phyloP scores from a whole-genome alignment of 2,888 invertebrate genomes.

The Griposia aprilina region DNA sequence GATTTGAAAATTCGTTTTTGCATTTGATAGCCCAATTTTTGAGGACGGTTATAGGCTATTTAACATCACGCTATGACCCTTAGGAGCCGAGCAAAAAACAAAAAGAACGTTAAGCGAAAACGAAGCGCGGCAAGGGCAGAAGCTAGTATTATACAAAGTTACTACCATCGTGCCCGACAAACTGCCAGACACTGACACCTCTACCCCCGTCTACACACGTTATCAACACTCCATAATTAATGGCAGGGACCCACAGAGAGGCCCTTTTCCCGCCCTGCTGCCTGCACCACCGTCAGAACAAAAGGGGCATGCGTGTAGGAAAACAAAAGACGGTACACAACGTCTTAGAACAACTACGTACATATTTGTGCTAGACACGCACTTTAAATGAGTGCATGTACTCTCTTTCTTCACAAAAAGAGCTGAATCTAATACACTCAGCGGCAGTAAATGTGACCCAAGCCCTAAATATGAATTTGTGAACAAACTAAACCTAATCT shows the following conservation, averaged over 20 bases:
- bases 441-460: too few relatives aligned
- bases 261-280: constrained; percentile 25
- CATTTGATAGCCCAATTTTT: too few relatives aligned
- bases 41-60: too few relatives aligned
- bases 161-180: background rate
- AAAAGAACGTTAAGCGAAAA: too few relatives aligned
- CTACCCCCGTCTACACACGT: background rate
- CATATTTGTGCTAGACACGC: constrained; percentile 15
- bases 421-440: background rate
- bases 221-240: constrained; percentile 44
- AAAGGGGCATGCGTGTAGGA: constrained; percentile 18
- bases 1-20: too few relatives aligned
- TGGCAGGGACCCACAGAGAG: constrained; percentile 8
- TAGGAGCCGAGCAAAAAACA: too few relatives aligned
- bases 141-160: too few relatives aligned
- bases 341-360: constrained; percentile 25
- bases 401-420: background rate
- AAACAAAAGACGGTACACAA: constrained; percentile 43
- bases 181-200: background rate
- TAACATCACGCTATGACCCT: too few relatives aligned
- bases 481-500: too few relatives aligned
- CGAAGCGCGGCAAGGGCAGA: too few relatives aligned
- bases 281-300: constrained; percentile 18
- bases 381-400: constrained; percentile 9
- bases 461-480: too few relatives aligned